Evolutionary conservation across 2,113 vertebrate genomes (phyloP), one percentile per base, ranked within the genome.

Genomic region (Syngnathus typhle): DNA sequence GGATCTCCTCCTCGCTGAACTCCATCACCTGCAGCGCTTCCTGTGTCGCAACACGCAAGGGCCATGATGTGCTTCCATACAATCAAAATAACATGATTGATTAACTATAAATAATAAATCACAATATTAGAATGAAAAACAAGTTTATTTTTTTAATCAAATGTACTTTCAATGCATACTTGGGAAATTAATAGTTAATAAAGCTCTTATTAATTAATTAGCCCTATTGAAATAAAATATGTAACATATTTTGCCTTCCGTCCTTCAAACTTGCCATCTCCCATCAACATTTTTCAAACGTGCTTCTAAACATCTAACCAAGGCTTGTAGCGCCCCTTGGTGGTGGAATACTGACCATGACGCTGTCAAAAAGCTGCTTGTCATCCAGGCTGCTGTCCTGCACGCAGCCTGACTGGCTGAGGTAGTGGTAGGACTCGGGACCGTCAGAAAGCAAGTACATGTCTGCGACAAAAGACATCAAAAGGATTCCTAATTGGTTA

Each of bases 21-120:
- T 92, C 93, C 91, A 96, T 89, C 83, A 96, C 94, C 80, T 92
- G 92, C 79, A 96, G 85, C 1, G 95, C 94, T 73, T 92, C 90
- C 94, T 96, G 47, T 67, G 72, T 23, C n/a, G 21, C 13, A 23
- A 62, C n/a, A 43, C 21, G 21, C 10, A 43, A 16, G 16, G 6
- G 23, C 27, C 39, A 15, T 43, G 2, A 32, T 15, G 32, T 32
- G 47, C 47, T 19, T 19, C 18, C 6, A 49, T 52, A 11, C 8
- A 52, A 21, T 52, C 49, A 52, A 27, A 55, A 55, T 6, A 43
- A 43, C 11, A 11, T 2, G 8, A 10, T 11, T 10, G 11, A 11
- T 43, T 9, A 9, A 43, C 8, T 8, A 43, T 43, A 43, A 43
- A 43, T 32, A 32, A 32, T 32, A 32, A 32, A 32, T 32, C 27